Evolutionary conservation across 1,140 invertebrate species (phyloP), one percentile per base, ranked within the genome.

Genomic region (Drosophila elegans): DNA sequence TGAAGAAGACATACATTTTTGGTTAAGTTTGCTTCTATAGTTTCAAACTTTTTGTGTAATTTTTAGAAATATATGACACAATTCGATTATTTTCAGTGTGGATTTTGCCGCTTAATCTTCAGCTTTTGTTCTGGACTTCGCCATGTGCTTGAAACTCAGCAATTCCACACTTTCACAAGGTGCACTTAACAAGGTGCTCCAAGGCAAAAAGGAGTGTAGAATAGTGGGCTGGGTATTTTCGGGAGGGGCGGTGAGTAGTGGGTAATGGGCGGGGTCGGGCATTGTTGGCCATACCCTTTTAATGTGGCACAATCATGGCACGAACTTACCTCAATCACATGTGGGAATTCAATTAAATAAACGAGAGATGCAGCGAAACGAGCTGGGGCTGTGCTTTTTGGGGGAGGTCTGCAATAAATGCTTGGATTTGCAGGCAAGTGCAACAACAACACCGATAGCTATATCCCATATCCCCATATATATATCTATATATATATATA

Each of bases 301-400:
- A 71, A 80, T 75, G 71, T 53, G 71, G 56, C 59, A 64, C 63
- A 75, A 76, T 67, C 71, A 82, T 64, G 36, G 38, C 68, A 44
- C 60, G 27, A 44, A 39, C 39, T 69, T 71, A 44, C 42, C 54
- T 46, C 54, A 77, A 74, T 85, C 74, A 66, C 55, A 53, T 86
- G 69, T 67, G 82, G 78, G 66, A 80, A 78, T 85, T 81, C 64
- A 81, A 85, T 86, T 85, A 81, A 85, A 74, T 78, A 78, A 76
- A 72, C 55, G 78, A 66, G 74, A 57, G 29, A 27, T 72, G 68
- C 49, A 69, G 27, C 13, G 42, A n/a, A 41, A 46, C 16, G 45
- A 38, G 16, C 27, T 9, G 25, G 59, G 16, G 34, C 13, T n/a
- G 25, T 29, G 46, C 13, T 32, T 29, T 52, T 27, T 36, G 27